These are phyloP conservation scores for Agrochola macilenta DNA, from an alignment of 2,888 invertebrate genomes.

Conservation along the genomic window DNA sequence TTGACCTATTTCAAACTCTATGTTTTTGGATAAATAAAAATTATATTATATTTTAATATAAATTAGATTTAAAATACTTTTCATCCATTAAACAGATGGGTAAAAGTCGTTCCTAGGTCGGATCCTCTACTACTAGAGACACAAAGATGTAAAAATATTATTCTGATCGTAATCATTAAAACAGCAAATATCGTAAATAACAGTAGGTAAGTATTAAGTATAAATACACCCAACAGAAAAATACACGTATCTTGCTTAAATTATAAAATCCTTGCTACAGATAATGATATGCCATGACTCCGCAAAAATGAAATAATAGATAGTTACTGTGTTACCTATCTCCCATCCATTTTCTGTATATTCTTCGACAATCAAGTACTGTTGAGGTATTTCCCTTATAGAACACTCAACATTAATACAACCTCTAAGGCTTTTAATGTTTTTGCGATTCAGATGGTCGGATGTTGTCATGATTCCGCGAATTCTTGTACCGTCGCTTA, in stretches of 20 bases:
- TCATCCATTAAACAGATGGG: no score
- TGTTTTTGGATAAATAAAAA: no score
- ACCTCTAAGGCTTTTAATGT: conserved; percentile 26
- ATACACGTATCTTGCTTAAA: conserved; percentile 4
- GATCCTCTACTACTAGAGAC: no score
- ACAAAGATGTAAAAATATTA: no score
- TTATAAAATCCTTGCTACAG: not conserved
- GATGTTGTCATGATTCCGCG: conserved; percentile 55
- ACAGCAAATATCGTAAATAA: conserved; percentile 19
- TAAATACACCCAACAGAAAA: conserved; percentile 3
- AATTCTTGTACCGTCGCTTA: conserved; percentile 67
- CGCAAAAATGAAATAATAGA: conserved; percentile 14
- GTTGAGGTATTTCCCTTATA: conserved; percentile 9
- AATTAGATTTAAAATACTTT: no score
- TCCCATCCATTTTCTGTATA: not conserved
- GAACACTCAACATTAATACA: conserved; percentile 2
- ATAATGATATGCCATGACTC: not conserved
- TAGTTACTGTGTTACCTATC: not conserved
- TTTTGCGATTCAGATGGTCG: conserved; percentile 36
- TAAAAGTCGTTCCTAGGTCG: no score
- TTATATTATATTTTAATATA: no score
- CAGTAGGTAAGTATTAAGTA: not conserved
- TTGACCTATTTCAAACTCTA: no score
- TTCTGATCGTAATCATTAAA: conserved; percentile 17
- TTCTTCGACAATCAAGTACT: not conserved